Percentiles rank a stretch among this genome's conserved stretches.
phyloP scores from a whole-genome alignment of 2,888 invertebrate species.

The Papilio protenor region DNA sequence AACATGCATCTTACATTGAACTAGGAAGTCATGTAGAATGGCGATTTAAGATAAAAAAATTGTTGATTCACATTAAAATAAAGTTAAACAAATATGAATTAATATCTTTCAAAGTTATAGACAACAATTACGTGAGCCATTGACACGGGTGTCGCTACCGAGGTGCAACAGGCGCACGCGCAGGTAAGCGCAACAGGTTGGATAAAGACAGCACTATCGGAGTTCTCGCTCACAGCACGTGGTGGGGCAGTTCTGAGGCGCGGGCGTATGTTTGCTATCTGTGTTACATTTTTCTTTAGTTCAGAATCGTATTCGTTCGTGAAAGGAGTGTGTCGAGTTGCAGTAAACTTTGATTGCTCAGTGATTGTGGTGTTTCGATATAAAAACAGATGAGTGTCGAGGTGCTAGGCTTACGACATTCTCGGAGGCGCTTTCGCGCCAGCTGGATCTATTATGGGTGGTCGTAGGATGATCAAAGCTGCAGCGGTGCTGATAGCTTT shows the following conservation, averaged over 20 bases:
- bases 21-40: background rate
- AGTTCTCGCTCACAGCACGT: slow-evolving; percentile 71
- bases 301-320: slow-evolving; percentile 76
- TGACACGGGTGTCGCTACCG: slow-evolving; percentile 79
- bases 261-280: slow-evolving; percentile 77
- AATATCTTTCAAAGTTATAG: slow-evolving; percentile 41
- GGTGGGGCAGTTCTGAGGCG: slow-evolving; percentile 74
- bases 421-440: slow-evolving; percentile 73
- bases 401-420: slow-evolving; percentile 65
- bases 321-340: slow-evolving; percentile 55
- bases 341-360: slow-evolving; percentile 49
- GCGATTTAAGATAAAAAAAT: background rate
- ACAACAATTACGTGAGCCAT: slow-evolving; percentile 77
- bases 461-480: slow-evolving; percentile 78
- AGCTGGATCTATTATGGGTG: slow-evolving; percentile 74
- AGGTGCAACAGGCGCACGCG: slow-evolving; percentile 74
- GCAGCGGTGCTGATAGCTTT: slow-evolving; percentile 81
- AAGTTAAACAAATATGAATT: background rate
- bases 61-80: background rate
- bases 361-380: slow-evolving; percentile 72
- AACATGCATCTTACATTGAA: background rate
- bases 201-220: slow-evolving; percentile 54
- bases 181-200: slow-evolving; percentile 70
- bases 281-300: slow-evolving; percentile 85
- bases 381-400: slow-evolving; percentile 81